phyloP scores from a whole-genome alignment of 2,113 vertebrate genomes.

The Hippopotamus amphibius region DNA sequence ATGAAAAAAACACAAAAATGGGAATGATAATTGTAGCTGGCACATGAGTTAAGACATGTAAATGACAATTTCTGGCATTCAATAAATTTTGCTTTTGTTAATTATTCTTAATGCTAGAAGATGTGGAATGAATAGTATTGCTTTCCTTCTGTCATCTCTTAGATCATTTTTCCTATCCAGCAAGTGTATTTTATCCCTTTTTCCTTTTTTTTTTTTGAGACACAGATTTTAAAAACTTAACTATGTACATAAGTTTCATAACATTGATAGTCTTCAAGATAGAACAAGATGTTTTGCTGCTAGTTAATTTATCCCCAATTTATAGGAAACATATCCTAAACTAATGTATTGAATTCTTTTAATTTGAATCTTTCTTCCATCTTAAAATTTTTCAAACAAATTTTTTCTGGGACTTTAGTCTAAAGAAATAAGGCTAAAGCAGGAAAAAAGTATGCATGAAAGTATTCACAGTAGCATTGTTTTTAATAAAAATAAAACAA shows the following conservation, averaged over 20 bases:
- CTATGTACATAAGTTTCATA: neutral
- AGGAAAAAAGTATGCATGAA: neutral
- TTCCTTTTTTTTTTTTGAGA: neutral
- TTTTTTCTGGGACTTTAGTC: neutral
- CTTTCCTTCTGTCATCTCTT: neutral
- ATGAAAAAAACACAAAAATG: neutral
- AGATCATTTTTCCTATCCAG: neutral
- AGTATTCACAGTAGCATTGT: neutral
- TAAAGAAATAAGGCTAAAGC: neutral
- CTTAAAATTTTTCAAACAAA: neutral
- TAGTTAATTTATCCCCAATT: neutral
- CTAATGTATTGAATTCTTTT: neutral
- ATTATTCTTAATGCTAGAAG: slow-evolving; percentile 13
- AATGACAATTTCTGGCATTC: neutral
- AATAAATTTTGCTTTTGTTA: neutral
- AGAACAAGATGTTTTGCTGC: neutral
- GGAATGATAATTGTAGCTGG: neutral
- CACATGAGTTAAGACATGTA: neutral
- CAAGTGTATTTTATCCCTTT: neutral
- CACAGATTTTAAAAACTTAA: neutral
- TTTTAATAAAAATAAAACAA: neutral
- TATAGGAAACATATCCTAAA: neutral
- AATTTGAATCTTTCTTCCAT: neutral
- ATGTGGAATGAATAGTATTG: neutral
- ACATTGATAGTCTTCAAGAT: neutral